A percentile compares a stretch with the other conserved stretches of the same genome.
These are phyloP conservation scores for Prionailurus viverrinus DNA, from an alignment of 2,113 vertebrate species.

Conservation along the genomic window DNA sequence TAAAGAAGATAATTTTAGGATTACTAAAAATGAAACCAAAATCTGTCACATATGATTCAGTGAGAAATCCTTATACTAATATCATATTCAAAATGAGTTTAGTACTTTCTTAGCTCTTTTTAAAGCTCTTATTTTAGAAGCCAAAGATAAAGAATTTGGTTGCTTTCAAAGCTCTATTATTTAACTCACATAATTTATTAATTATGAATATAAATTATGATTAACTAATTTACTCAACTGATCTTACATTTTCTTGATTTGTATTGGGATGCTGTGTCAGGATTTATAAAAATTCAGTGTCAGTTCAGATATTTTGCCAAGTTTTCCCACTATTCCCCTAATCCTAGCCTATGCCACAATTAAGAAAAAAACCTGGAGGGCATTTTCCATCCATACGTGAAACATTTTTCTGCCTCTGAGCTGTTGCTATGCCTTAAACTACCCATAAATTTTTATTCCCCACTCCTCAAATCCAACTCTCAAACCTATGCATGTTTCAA, in stretches of 20 bases:
- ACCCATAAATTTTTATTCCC: neutral
- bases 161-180: neutral
- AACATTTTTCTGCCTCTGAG: neutral
- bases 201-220: neutral
- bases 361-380: neutral
- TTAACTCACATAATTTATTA: conserved; percentile 30
- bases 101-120: neutral
- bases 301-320: neutral
- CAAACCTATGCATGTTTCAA: neutral
- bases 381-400: neutral
- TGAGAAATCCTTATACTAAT: neutral
- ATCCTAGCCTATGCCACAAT: neutral
- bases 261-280: neutral
- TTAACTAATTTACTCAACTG: conserved; percentile 4
- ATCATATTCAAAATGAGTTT: neutral
- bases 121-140: neutral
- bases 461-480: neutral
- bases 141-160: conserved; percentile 10
- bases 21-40: conserved; percentile 41
- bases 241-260: conserved; percentile 19
- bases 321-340: neutral
- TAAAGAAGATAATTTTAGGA: neutral
- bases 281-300: neutral
- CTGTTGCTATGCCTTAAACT: neutral
- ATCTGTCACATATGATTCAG: conserved; percentile 12